Conservation (phyloP, 2,797 vertebrate species). For the Falco novaeseelandiae region DNA sequence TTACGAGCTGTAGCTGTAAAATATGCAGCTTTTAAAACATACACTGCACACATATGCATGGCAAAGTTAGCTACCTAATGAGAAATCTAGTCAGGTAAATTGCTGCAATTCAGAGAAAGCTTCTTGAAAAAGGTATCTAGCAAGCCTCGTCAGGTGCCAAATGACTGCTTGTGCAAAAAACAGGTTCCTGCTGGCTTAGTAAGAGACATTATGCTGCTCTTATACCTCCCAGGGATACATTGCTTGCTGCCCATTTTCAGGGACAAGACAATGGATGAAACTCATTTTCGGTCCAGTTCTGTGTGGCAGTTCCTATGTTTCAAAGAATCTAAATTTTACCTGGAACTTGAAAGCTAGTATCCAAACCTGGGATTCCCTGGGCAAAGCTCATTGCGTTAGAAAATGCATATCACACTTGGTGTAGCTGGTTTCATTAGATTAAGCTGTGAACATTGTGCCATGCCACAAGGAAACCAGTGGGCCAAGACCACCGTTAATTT, state of each 20-base stretch:
- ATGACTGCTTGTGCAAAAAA: background rate
- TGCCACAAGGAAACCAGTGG: background rate
- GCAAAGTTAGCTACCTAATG: background rate
- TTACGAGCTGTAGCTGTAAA: slow-evolving; percentile 3
- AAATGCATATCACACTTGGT: background rate
- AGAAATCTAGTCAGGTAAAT: slow-evolving; percentile 32
- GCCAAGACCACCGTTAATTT: background rate
- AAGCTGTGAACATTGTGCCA: background rate
- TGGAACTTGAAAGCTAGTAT: background rate
- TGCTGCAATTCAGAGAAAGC: slow-evolving; percentile 10
- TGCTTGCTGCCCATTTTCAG: background rate
- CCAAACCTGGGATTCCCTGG: accelerated
- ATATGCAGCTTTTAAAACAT: slow-evolving; percentile 1
- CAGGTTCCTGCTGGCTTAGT: background rate
- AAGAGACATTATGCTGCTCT: background rate
- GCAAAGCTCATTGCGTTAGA: background rate
- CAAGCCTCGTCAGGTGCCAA: background rate
- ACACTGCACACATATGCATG: background rate
- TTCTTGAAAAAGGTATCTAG: background rate
- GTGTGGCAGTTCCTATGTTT: background rate
- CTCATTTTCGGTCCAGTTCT: background rate
- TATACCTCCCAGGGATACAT: background rate
- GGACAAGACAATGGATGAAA: background rate
- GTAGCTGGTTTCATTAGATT: background rate
- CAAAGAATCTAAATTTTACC: background rate